Percentiles rank a stretch among this genome's conserved stretches.
Evolutionary conservation across 1,140 invertebrate genomes (phyloP).

Genomic region (Aporrectodea caliginosa): DNA sequence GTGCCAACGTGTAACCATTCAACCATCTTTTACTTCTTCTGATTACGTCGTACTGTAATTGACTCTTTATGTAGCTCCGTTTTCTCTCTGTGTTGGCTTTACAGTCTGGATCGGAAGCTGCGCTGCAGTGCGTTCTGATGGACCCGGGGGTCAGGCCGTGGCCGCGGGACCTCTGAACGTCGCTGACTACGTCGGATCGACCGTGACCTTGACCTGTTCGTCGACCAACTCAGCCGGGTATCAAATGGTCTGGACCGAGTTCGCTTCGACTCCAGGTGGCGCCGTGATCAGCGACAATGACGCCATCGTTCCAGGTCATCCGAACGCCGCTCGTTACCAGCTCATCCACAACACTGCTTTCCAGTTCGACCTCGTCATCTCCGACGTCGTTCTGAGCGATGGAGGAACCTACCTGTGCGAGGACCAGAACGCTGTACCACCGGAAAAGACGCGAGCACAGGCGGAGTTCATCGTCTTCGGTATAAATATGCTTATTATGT

Average conservation of each 20-base stretch:
- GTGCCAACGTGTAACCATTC: too few relatives aligned
- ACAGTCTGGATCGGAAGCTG: too few relatives aligned
- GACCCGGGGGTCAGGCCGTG: too few relatives aligned
- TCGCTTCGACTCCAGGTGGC: neutral
- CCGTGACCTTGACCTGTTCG: neutral
- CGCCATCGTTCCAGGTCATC: neutral
- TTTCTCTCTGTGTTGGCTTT: too few relatives aligned
- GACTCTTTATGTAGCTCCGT: too few relatives aligned
- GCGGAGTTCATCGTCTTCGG: neutral
- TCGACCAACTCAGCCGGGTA: neutral
- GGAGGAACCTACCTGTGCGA: neutral
- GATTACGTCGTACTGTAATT: too few relatives aligned
- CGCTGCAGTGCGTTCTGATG: too few relatives aligned
- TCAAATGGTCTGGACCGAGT: neutral
- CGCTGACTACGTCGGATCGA: neutral
- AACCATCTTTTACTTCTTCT: too few relatives aligned
- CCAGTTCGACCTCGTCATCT: neutral
- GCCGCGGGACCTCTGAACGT: neutral
- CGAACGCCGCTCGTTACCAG: neutral
- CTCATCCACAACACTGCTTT: neutral
- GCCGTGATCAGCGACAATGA: neutral
- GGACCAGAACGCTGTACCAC: neutral
- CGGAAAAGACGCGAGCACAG: neutral
- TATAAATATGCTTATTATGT: too few relatives aligned
- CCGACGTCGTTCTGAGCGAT: neutral